Evolutionary conservation across 1,140 invertebrate species (phyloP), one percentile per base, ranked within the genome.

Genomic region (Tetramorium alpestre): DNA sequence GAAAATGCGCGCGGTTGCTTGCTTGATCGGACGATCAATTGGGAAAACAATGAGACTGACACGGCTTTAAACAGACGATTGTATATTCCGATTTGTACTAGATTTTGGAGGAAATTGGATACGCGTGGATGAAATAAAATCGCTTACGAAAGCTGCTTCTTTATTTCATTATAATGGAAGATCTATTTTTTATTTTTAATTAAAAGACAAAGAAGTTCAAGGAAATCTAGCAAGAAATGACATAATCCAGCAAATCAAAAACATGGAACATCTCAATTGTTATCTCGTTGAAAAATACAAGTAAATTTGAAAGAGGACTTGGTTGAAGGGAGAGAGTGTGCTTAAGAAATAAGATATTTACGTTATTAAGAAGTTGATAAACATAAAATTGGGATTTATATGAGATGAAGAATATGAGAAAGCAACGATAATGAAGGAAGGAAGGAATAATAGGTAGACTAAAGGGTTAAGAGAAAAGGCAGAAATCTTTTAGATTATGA

Each of bases 1-100:
- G 77, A 81, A 81, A 80, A 56, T 56, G 18, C 60, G 18, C 54
- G 73, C 47, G 38, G 49, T 51, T 87, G 86, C 75, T 56, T 56
- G 64, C 64, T 62, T 28, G 87, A 88, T 89, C 70, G 54, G 84
- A 88, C 86, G 58, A 44, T 84, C 77, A 25, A 58, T 87, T 69
- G 33, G 11, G 49, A 58, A 81, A 81, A 81, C 78, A 81, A 81
- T 81, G 8, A 47, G 47, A 44, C 28, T 65, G 41, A 33, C 28
- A 65, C 64, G 65, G 51, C 16, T 81, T 81, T 70, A 81, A 81
- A 81, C 56, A 70, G 51, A 38, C 22, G 41, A 64, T 11, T 77
- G 44, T 8, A 5, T 44, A 33, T 38, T 41, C 11, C 44, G 8
- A 76, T 41, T 3, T 11, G 16, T 38, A 4, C 18, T 16, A 18